A percentile compares a stretch with the other conserved stretches of the same genome.
phyloP scores from a whole-genome alignment of 2,888 invertebrate genomes.

The Ligdia adustata region DNA sequence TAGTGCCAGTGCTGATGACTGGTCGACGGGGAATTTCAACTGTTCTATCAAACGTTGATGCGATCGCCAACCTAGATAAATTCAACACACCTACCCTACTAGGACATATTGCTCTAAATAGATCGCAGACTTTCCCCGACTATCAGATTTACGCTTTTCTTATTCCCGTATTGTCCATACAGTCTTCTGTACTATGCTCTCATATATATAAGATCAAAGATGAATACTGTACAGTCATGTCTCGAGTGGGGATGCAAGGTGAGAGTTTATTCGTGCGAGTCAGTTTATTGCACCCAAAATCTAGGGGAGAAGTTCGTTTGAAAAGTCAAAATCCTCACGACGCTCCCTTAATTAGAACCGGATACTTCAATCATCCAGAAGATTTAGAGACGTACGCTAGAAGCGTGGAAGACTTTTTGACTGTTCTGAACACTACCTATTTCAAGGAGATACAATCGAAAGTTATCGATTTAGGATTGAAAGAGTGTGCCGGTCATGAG shows the following conservation, averaged over 20 bases:
- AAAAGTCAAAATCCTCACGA: slow-evolving; percentile 41
- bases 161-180: slow-evolving; percentile 36
- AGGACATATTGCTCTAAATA: slow-evolving; percentile 47
- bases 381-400: slow-evolving; percentile 45
- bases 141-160: slow-evolving; percentile 48
- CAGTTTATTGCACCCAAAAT: slow-evolving; percentile 47
- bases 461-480: slow-evolving; percentile 35
- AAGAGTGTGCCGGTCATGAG: slow-evolving; percentile 38
- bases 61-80: slow-evolving; percentile 31
- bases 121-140: slow-evolving; percentile 47
- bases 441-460: slow-evolving; percentile 36
- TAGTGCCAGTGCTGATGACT: slow-evolving; percentile 39
- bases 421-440: slow-evolving; percentile 43
- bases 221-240: slow-evolving; percentile 6
- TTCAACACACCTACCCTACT: slow-evolving; percentile 46
- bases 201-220: slow-evolving; percentile 12
- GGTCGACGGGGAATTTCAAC: slow-evolving; percentile 33
- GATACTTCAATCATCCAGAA: slow-evolving; percentile 38
- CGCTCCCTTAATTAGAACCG: slow-evolving; percentile 41
- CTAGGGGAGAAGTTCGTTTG: slow-evolving; percentile 48
- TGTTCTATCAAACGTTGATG: slow-evolving; percentile 38
- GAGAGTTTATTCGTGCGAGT: slow-evolving; percentile 35
- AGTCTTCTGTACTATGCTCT: slow-evolving; percentile 40
- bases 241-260: slow-evolving; percentile 7
- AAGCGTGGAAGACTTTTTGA: slow-evolving; percentile 40